Evolutionary conservation across 2,113 vertebrate genomes (phyloP).

Genomic region (Hucho hucho): DNA sequence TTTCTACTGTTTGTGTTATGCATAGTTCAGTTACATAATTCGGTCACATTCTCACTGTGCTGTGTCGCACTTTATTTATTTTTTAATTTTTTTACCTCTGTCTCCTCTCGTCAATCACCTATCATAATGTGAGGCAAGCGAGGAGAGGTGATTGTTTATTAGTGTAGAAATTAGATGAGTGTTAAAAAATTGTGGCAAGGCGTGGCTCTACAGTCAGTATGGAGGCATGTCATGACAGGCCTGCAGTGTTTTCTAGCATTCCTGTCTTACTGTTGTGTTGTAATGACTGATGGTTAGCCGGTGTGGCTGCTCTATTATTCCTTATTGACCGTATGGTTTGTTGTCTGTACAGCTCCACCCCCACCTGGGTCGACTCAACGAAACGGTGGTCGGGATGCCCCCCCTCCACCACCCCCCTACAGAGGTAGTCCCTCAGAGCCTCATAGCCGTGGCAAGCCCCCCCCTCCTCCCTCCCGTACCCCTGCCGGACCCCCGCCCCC

Average conservation of each 20-base stretch:
- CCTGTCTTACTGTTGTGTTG: background rate
- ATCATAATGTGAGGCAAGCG: too few relatives aligned
- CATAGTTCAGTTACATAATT: too few relatives aligned
- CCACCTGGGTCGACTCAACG: conserved; percentile 67
- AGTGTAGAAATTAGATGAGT: too few relatives aligned
- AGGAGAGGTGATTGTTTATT: too few relatives aligned
- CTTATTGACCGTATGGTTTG: background rate
- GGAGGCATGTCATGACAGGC: background rate
- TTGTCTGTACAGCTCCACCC: conserved; percentile 69
- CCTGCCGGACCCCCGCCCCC: conserved; percentile 84
- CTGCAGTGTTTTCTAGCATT: background rate
- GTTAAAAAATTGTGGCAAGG: too few relatives aligned
- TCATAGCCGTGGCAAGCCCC: conserved; percentile 83
- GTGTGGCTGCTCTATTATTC: background rate
- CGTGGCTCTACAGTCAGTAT: too few relatives aligned
- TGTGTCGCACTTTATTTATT: too few relatives aligned
- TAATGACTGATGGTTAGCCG: background rate
- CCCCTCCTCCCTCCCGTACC: conserved; percentile 80
- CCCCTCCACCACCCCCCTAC: conserved; percentile 84
- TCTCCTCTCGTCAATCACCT: too few relatives aligned
- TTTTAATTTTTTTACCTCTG: too few relatives aligned
- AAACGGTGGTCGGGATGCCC: conserved; percentile 81
- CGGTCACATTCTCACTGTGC: too few relatives aligned
- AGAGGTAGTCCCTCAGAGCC: conserved; percentile 77
- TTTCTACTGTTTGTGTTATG: background rate